phyloP scores from a whole-genome alignment of 2,888 invertebrate genomes.

The Meganola albula region DNA sequence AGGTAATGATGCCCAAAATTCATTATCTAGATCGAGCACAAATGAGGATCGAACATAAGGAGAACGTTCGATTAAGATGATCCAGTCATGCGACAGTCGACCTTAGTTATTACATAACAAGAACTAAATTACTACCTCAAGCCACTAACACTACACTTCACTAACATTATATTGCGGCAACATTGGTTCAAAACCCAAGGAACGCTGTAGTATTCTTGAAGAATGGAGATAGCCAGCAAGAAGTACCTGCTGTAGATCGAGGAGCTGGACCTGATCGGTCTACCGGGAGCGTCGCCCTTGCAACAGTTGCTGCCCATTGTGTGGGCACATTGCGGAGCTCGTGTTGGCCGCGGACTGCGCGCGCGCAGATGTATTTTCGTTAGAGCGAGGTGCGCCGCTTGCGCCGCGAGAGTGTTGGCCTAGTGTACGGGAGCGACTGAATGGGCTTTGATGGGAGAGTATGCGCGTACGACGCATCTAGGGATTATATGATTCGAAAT shows the following conservation, averaged over 20 bases:
- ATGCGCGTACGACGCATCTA: too few species aligned
- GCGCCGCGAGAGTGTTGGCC: constrained; percentile 23
- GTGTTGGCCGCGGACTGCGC: constrained; percentile 61
- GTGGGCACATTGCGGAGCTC: constrained; percentile 62
- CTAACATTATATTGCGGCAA: constrained; percentile 46
- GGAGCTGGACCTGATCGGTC: constrained; percentile 62
- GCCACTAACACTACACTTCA: constrained; percentile 33
- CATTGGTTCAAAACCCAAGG: constrained; percentile 55
- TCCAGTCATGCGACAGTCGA: constrained; percentile 22
- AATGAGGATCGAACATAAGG: constrained; percentile 17
- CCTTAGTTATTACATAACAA: constrained; percentile 25
- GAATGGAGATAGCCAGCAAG: constrained; percentile 53
- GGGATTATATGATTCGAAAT: too few species aligned
- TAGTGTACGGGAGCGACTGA: constrained; percentile 18
- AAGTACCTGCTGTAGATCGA: constrained; percentile 75
- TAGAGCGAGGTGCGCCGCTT: constrained; percentile 49
- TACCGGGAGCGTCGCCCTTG: constrained; percentile 73
- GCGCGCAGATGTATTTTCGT: constrained; percentile 53
- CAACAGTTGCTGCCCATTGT: constrained; percentile 79
- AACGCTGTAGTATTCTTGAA: constrained; percentile 52
- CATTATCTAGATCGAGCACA: too few species aligned
- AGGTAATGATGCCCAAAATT: too few species aligned
- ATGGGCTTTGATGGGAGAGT: neutral
- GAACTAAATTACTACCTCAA: constrained; percentile 27
- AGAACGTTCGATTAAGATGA: constrained; percentile 16